phyloP scores from a whole-genome alignment of 2,797 vertebrate genomes.

The Microctenopoma steveboyesi region DNA sequence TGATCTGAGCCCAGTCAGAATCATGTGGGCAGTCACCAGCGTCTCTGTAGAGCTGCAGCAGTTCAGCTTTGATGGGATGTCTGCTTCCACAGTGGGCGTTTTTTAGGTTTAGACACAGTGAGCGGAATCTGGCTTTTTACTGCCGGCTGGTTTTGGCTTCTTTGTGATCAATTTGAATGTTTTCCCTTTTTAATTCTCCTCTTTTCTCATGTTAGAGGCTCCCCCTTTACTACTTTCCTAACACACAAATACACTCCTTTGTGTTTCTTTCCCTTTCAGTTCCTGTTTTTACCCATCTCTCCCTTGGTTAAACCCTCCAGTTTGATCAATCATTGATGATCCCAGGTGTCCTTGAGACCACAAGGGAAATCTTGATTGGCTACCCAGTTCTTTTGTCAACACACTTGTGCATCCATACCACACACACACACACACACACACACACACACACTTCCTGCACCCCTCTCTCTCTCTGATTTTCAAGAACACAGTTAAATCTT shows the following conservation, averaged over 20 bases:
- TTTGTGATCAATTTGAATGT: constrained; percentile 5
- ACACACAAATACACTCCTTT: constrained; percentile 35
- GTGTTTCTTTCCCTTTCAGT: constrained; percentile 26
- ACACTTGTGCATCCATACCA: constrained; percentile 5
- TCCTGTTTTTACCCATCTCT: constrained; percentile 28
- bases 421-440: constrained; percentile 4
- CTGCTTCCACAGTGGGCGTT: constrained; percentile 37
- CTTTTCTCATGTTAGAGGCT: constrained; percentile 1
- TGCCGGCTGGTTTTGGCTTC: constrained; percentile 13
- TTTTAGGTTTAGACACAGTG: constrained; percentile 28
- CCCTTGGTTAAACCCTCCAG: constrained; percentile 66
- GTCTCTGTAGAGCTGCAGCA: constrained; percentile 35
- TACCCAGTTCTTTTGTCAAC: constrained; percentile 32
- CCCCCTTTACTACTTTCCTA: not conserved
- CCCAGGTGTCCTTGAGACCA: constrained; percentile 81
- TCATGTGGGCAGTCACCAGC: constrained; percentile 39
- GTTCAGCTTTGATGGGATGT: constrained; percentile 51
- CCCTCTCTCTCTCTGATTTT: constrained; percentile 45
- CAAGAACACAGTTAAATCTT: constrained; percentile 62
- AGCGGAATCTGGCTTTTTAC: constrained; percentile 18
- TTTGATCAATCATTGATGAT: constrained; percentile 85
- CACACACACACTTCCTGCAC: constrained; percentile 41
- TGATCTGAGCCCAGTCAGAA: constrained; percentile 55
- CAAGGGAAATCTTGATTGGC: constrained; percentile 70
- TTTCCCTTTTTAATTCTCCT: constrained; percentile 8